Evolutionary conservation across 2,888 invertebrate species (phyloP).

Genomic region (Strigamia transsilvanica): DNA sequence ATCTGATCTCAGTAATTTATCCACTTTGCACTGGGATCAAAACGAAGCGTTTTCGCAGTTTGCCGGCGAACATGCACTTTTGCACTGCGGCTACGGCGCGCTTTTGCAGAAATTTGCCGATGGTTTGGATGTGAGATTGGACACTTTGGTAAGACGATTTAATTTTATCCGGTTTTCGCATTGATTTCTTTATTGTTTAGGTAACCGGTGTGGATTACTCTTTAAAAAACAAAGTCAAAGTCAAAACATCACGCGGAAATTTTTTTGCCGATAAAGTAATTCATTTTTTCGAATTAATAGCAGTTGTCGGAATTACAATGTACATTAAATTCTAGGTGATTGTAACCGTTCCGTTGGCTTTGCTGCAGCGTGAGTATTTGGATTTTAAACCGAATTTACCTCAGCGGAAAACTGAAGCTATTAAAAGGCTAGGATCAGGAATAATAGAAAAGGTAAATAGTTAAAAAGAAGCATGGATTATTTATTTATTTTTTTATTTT

Average conservation of each 20-base stretch:
- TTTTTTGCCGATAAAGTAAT: constrained; percentile 61
- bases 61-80: constrained; percentile 64
- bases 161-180: not conserved
- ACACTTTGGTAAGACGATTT: constrained; percentile 60
- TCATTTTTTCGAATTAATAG: not conserved
- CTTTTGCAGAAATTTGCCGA: constrained; percentile 62
- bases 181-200: constrained; percentile 56
- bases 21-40: constrained; percentile 66
- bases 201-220: constrained; percentile 60
- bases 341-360: constrained; percentile 62
- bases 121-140: constrained; percentile 62
- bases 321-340: not conserved
- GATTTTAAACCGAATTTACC: constrained; percentile 65
- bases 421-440: constrained; percentile 64
- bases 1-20: constrained; percentile 62
- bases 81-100: constrained; percentile 63
- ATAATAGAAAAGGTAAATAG: constrained; percentile 65
- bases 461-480: not conserved
- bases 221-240: constrained; percentile 57
- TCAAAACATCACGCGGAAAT: constrained; percentile 59
- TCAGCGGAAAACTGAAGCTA: constrained; percentile 62
- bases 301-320: not conserved
- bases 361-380: constrained; percentile 62
- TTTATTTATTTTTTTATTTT: not conserved
- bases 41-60: constrained; percentile 67